Evolutionary conservation across 2,888 invertebrate species (phyloP), one percentile per base, ranked within the genome.

Genomic region (Pyrochroa serraticornis): DNA sequence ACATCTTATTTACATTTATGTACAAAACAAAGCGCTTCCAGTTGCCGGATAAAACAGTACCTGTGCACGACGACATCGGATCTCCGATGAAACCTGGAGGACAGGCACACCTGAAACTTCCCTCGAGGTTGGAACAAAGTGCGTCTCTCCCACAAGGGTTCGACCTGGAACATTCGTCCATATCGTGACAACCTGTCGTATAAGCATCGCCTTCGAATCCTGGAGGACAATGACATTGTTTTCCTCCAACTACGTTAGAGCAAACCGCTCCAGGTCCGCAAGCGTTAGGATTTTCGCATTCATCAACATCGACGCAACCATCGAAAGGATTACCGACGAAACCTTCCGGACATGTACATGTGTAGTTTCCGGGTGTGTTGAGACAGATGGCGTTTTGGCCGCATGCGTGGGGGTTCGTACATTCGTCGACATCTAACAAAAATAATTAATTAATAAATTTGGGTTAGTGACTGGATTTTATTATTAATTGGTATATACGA

Each of bases 301-400:
- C 95, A 79, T 95, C 88, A 62, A 93, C 81, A 78, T 95, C 94
- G 69, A 86, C 83, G 77, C 94, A 94, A 22, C 85, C 87, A 74
- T 86, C 84, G 77, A 84, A 89, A 9, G 95, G 91, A 82, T 92
- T 92, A 77, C 95, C 95, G 60, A 86, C 84, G 78, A 86, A 95
- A 64, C 95, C 95, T 65, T 87, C 84, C 66, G 88, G 87, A 79
- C 95, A 95, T 48, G 85, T 79, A 79, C 95, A 95, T 7, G 92
- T 91, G 77, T 91, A 93, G 80, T 94, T 95, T 75, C 95, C 95
- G 51, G 89, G 89, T 60, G 85, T 85, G 78, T 95, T 95, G 64
- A 87, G 85, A 78, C 95, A 95, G 49, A 89, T 75, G 37, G 95
- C 88, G 74, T 92, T 90, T 51, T 82, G 81, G 59, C 94, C 95